phyloP scores from a whole-genome alignment of 2,797 vertebrate genomes.

The Cyclopterus lumpus region DNA sequence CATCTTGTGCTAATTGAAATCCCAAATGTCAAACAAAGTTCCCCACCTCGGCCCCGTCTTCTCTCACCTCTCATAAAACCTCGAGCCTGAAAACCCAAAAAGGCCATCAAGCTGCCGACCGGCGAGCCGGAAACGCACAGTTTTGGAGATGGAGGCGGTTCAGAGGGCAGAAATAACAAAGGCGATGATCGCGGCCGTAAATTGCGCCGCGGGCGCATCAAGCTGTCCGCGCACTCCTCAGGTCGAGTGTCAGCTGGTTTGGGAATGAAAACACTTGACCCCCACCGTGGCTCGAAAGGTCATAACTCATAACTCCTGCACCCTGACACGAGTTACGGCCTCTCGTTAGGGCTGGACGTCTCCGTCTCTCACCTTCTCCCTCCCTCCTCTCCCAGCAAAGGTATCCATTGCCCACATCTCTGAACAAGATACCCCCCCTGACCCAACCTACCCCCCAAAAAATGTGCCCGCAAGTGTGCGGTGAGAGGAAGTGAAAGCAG shows the following conservation, averaged over 20 bases:
- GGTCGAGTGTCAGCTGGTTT: slow-evolving; percentile 68
- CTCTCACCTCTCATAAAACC: slow-evolving; percentile 18
- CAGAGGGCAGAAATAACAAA: slow-evolving; percentile 67
- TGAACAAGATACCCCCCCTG: slow-evolving; percentile 63
- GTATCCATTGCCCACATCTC: slow-evolving; percentile 54
- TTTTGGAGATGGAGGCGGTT: slow-evolving; percentile 40
- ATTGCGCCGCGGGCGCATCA: slow-evolving; percentile 68
- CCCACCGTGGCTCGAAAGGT: slow-evolving; percentile 55
- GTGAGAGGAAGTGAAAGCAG: slow-evolving; percentile 64
- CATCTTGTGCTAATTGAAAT: slow-evolving; percentile 27
- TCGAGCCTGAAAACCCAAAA: slow-evolving; percentile 21
- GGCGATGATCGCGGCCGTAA: slow-evolving; percentile 65
- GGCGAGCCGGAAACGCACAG: background rate
- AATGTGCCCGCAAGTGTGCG: slow-evolving; percentile 65
- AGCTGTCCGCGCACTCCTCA: slow-evolving; percentile 74
- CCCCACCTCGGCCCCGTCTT: background rate
- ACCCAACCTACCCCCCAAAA: slow-evolving; percentile 49
- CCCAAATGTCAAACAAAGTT: slow-evolving; percentile 71
- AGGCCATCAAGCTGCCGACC: slow-evolving; percentile 29
- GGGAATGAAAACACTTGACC: slow-evolving; percentile 79
- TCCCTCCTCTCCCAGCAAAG: slow-evolving; percentile 25
- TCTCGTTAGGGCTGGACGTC: slow-evolving; percentile 66
- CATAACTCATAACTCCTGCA: slow-evolving; percentile 66
- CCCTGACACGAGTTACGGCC: slow-evolving; percentile 66
- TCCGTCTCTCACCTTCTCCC: slow-evolving; percentile 50